phyloP scores from a whole-genome alignment of 2,797 vertebrate species.

The Microctenopoma lineatum region DNA sequence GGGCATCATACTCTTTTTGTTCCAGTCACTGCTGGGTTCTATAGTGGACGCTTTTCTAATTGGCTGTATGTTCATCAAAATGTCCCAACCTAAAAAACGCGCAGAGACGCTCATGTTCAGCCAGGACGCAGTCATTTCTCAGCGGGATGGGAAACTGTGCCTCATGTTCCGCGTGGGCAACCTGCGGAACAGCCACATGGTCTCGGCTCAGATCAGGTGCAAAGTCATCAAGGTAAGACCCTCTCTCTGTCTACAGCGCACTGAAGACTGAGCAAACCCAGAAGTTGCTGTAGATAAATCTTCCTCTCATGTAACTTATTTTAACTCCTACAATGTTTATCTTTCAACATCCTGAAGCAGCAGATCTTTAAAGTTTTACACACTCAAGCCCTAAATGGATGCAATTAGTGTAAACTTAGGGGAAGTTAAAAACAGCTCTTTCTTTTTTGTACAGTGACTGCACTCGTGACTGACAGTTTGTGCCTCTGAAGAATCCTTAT shows the following conservation, averaged over 20 bases:
- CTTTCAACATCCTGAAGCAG: not conserved
- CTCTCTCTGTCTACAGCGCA: not conserved
- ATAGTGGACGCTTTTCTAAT: constrained; percentile 93
- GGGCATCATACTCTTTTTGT: constrained; percentile 92
- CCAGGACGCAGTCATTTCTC: constrained; percentile 89
- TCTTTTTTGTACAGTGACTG: constrained; percentile 17
- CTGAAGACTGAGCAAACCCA: constrained; percentile 6
- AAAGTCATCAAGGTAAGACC: constrained; percentile 91
- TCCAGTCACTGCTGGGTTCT: constrained; percentile 92
- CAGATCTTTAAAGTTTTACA: constrained; percentile 1
- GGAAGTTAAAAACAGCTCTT: not conserved
- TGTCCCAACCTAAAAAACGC: constrained; percentile 94
- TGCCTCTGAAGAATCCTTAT: constrained; percentile 1
- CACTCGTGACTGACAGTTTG: constrained; percentile 29
- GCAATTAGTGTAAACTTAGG: not conserved
- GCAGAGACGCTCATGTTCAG: constrained; percentile 96
- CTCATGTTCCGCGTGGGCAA: constrained; percentile 95
- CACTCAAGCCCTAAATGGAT: not conserved
- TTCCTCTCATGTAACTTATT: not conserved
- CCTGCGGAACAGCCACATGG: constrained; percentile 95
- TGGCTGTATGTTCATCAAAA: constrained; percentile 96
- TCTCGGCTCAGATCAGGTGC: constrained; percentile 94
- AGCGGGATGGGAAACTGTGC: constrained; percentile 91
- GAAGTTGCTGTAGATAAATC: not conserved
- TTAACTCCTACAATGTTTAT: not conserved